A percentile compares a stretch with the other conserved stretches of the same genome.
These are phyloP conservation scores for Spongilla lacustris DNA, from an alignment of 37 sponge, comb jelly and placozoan species.

Conservation along the genomic window DNA sequence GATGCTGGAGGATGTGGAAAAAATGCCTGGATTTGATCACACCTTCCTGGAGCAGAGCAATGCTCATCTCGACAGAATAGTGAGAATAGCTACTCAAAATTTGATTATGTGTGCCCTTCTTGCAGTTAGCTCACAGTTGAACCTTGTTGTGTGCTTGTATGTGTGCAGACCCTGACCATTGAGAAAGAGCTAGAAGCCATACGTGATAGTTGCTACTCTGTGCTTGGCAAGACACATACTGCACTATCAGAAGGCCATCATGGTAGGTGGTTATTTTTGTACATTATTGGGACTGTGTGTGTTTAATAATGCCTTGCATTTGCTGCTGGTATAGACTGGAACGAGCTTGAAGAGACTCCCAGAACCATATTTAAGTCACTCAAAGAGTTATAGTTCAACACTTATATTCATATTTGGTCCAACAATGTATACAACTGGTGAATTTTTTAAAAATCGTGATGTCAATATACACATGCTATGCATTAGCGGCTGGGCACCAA, in stretches of 20 bases:
- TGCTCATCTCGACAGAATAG: not conserved
- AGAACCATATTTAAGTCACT: not conserved
- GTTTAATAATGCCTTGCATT: not conserved
- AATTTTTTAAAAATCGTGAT: not conserved
- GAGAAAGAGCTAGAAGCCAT: slow-evolving; percentile 17
- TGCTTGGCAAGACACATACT: not conserved
- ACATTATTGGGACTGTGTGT: not conserved
- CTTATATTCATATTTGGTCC: not conserved
- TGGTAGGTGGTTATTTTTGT: not conserved
- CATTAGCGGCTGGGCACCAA: not conserved
- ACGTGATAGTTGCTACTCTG: not conserved
- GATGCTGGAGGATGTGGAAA: slow-evolving; percentile 7
- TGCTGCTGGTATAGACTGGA: not conserved
- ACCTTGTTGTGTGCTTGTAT: not conserved
- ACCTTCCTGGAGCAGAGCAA: not conserved
- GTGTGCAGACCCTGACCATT: not conserved
- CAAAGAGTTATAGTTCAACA: not conserved
- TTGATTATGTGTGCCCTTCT: too few relatives aligned
- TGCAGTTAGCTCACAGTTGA: not conserved
- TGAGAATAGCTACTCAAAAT: not conserved
- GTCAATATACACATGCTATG: not conserved
- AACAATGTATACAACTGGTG: not conserved
- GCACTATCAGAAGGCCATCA: not conserved
- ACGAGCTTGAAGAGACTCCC: not conserved
- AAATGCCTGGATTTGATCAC: not conserved